Conservation (phyloP, 1,140 invertebrate species). For the Aphidius ervi region DNA sequence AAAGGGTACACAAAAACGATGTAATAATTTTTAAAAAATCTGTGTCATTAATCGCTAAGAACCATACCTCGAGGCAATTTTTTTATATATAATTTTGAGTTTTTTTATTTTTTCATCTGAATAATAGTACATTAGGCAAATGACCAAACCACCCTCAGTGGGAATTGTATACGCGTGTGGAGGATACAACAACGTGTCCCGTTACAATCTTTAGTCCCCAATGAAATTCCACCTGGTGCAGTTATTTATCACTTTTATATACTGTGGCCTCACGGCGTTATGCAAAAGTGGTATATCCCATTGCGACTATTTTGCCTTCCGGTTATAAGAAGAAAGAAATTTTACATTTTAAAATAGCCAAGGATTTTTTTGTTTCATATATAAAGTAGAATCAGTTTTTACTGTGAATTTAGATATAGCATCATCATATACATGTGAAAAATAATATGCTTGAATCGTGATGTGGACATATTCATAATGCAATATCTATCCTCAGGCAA, state of each 20-base stretch:
- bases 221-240: conserved; percentile 23
- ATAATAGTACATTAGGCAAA: conserved; percentile 24
- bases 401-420: too few species aligned
- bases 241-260: conserved; percentile 21
- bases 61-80: not conserved
- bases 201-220: conserved; percentile 22
- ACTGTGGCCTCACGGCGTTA: conserved; percentile 23
- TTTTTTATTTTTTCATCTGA: conserved; percentile 1
- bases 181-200: conserved; percentile 20
- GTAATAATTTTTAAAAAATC: not conserved
- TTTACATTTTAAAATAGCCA: too few species aligned
- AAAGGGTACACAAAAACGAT: too few species aligned
- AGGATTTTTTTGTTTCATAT: too few species aligned
- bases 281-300: conserved; percentile 33
- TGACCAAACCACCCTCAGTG: conserved; percentile 8
- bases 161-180: conserved; percentile 5
- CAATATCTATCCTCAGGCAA: too few species aligned
- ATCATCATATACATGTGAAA: too few species aligned
- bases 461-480: too few species aligned
- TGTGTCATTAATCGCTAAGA: not conserved
- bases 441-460: too few species aligned
- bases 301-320: conserved; percentile 22
- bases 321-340: not conserved
- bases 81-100: not conserved
- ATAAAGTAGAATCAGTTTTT: too few species aligned